Conservation (phyloP, 2,113 vertebrate genomes). For the Eulacestoma nigropectus region DNA sequence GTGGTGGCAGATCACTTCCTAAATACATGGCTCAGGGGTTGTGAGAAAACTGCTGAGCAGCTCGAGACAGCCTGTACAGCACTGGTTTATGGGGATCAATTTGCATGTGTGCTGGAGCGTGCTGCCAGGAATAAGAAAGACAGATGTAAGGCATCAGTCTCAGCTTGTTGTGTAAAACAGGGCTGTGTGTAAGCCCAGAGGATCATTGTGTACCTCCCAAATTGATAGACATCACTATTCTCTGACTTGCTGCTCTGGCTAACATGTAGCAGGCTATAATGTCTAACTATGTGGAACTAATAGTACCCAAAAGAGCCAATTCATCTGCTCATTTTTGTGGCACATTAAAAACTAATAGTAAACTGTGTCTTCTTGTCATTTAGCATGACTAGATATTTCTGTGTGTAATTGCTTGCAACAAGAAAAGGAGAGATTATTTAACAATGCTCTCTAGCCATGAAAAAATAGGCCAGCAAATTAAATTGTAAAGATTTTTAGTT, state of each 20-base stretch:
- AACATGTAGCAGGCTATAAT: not conserved
- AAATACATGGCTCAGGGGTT: not conserved
- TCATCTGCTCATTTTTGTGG: slow-evolving; percentile 6
- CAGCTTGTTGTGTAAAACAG: not conserved
- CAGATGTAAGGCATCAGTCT: not conserved
- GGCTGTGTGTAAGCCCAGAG: not conserved
- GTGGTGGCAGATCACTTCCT: not conserved
- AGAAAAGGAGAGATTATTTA: not conserved
- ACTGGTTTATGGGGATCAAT: not conserved
- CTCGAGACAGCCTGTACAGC: not conserved
- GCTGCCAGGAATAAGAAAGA: not conserved
- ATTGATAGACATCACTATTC: not conserved
- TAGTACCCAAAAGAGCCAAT: slow-evolving; percentile 32
- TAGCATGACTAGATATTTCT: not conserved
- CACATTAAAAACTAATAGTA: not conserved
- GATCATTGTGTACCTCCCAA: not conserved
- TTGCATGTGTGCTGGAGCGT: not conserved
- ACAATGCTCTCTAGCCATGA: not conserved
- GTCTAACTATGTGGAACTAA: slow-evolving; percentile 55
- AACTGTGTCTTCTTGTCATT: slow-evolving; percentile 1
- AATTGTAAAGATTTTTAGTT: not conserved
- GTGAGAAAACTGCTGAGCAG: not conserved
- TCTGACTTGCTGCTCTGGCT: not conserved
- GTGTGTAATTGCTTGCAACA: not conserved
- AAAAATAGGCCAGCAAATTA: not conserved